These are phyloP conservation scores for Homarus americanus DNA, from an alignment of 1,140 invertebrate genomes.

Conservation along the genomic window DNA sequence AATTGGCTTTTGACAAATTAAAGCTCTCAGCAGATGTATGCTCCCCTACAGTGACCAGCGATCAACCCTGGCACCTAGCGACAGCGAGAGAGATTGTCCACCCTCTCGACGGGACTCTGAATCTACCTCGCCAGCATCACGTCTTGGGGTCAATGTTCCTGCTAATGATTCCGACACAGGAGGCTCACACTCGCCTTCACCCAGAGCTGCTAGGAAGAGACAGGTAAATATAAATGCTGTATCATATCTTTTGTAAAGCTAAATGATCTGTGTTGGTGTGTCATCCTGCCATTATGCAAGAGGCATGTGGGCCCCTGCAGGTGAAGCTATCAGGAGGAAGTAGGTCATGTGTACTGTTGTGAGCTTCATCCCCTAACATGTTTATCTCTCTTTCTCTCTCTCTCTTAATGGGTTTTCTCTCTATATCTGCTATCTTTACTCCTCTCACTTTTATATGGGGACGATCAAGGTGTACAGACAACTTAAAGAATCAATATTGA, in stretches of 20 bases:
- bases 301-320: not conserved
- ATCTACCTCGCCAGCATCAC: constrained; percentile 78
- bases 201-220: constrained; percentile 88
- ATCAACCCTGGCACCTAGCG: constrained; percentile 90
- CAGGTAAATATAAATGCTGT: constrained; percentile 79
- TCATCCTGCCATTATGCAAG: not conserved
- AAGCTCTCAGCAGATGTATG: constrained; percentile 30
- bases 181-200: constrained; percentile 90
- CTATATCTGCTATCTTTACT: too few relatives aligned
- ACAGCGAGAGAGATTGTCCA: constrained; percentile 89
- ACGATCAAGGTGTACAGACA: too few relatives aligned
- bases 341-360: not conserved
- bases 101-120: constrained; percentile 85
- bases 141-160: constrained; percentile 83
- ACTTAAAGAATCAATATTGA: too few relatives aligned
- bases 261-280: not conserved
- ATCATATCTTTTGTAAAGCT: not conserved
- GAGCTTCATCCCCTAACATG: too few relatives aligned
- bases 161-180: constrained; percentile 91
- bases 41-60: constrained; percentile 88
- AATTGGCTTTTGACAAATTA: constrained; percentile 31
- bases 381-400: too few relatives aligned
- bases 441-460: too few relatives aligned
- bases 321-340: not conserved
- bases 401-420: too few relatives aligned